A percentile compares a stretch with the other conserved stretches of the same genome.
These are phyloP conservation scores for Magallana ariakensis DNA, from an alignment of 1,140 invertebrate species.

Conservation along the genomic window DNA sequence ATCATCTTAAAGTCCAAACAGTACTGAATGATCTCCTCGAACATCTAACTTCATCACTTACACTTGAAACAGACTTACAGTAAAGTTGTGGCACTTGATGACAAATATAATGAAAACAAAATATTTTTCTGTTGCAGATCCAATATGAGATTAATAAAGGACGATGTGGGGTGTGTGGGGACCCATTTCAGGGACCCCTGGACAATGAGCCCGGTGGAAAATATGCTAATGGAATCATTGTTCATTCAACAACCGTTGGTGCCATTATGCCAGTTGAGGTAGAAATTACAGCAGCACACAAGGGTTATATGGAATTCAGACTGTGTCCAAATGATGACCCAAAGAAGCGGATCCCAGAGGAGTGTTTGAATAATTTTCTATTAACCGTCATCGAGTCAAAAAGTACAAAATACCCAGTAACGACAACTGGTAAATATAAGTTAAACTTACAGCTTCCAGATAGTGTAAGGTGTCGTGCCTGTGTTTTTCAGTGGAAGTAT, in stretches of 20 bases:
- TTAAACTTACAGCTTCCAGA: constrained; percentile 69
- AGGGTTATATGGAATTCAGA: constrained; percentile 93
- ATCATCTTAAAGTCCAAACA: no score
- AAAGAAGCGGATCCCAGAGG: constrained; percentile 59
- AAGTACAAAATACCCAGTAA: constrained; percentile 58
- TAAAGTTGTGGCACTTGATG: no score
- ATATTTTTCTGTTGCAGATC: constrained; percentile 59
- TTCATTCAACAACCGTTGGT: constrained; percentile 70
- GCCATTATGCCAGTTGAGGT: constrained; percentile 62
- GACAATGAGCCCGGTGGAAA: constrained; percentile 79
- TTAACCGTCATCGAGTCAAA: constrained; percentile 61
- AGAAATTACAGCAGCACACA: constrained; percentile 70
- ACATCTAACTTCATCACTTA: no score
- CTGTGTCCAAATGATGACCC: constrained; percentile 85
- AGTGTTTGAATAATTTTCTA: constrained; percentile 68
- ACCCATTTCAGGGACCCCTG: constrained; percentile 76
- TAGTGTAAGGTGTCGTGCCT: constrained; percentile 73
- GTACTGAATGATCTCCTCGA: no score
- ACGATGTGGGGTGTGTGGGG: constrained; percentile 69
- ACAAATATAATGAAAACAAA: no score
- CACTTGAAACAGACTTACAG: no score
- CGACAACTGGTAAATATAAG: constrained; percentile 53
- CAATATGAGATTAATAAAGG: constrained; percentile 68
- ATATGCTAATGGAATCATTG: constrained; percentile 78
- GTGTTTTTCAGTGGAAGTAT: constrained; percentile 79